Evolutionary conservation across 2,888 invertebrate genomes (phyloP), one percentile per base, ranked within the genome.

Genomic region (Bimastos eiseni): DNA sequence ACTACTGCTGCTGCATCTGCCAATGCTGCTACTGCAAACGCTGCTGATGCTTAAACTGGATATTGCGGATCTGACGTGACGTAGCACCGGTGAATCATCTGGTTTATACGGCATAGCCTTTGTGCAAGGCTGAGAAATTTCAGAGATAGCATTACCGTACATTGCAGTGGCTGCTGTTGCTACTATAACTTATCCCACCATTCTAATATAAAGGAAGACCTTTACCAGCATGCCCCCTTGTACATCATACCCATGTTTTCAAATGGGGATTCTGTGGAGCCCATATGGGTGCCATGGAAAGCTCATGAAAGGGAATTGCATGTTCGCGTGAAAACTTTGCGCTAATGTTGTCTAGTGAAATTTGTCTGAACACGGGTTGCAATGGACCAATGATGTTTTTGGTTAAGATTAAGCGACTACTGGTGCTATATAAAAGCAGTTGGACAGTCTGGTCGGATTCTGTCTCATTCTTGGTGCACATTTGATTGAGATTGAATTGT

Each of bases 401-500:
- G 70, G 30, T 70, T 70, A 70, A 70, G 8, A 8, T 4, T 70
- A n/a, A n/a, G n/a, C 70, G 8, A 8, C 41, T n/a, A 8, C n/a
- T 70, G 70, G 70, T 70, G n/a, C 30, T n/a, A 70, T n/a, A 70
- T 30, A 70, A n/a, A 70, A n/a, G 70, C n/a, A n/a, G 11, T 70
- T n/a, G 30, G 70, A 30, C 30, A n/a, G 70, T 70, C 70, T 70
- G 70, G n/a, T 70, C 70, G 8, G 70, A 70, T n/a, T 70, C 70
- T n/a, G 70, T 70, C n/a, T n/a, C 70, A n/a, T 70, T 30, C n/a
- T 70, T 70, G 30, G 30, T 70, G 70, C n/a, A 70, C n/a, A 70
- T n/a, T n/a, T 70, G 70, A 70, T n/a, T 70, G 70, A 70, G 70
- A 70, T 70, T 70, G 70, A 70, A 70, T 70, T 70, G 70, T n/a